Base-by-base conservation (phyloP, 1,140 invertebrate species). In the Cherax quadricarinatus region DNA sequence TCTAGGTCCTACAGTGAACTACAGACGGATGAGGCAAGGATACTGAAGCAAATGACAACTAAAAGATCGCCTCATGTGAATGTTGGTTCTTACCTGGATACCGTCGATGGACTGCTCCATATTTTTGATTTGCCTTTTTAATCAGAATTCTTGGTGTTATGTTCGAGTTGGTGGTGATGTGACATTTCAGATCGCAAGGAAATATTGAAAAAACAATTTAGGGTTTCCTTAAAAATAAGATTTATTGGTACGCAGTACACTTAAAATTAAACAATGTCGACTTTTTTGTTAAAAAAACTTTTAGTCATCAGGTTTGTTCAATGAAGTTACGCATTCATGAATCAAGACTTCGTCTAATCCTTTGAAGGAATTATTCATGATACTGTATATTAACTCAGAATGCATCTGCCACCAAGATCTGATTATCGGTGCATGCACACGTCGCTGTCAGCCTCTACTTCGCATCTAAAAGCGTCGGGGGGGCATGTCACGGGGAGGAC, bases 401-500 rank as follows among this genome's bases (percentile, higher is more conserved):
- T 81, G 84, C 60, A 30, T 92, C 81, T 84, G 86, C 91, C 86
- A 88, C 91, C 91, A 92, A 92, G 91, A 92, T 92, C 91, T 92
- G 91, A 92, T 92, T 87, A 92, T 88, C 91, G 91, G 79, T 92
- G 91, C 86, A 92, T 84, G 89, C 84, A 80, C 85, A 92, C 86
- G 91, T 92, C 80, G 91, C 91, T 88, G 91, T 83, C 91, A 92
- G 91, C 91, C 81, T 84, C 86, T 92, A 92, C 91, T 88, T 92
- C 85, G 88, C 92, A 91, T 90, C 92, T 93, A 93, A 93, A 93
- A 93, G 73, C 92, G 92, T 81, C 92, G 88, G 85, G 92, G 92
- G 92, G 92, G 92, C 92, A 93, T 90, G 88, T 93, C 92, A 93
- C 92, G 92, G 86, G 92, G 92, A 90, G 92, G 92, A 90, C 92